Base-by-base conservation (phyloP, 2,797 vertebrate genomes). In the Naso thynnoides region DNA sequence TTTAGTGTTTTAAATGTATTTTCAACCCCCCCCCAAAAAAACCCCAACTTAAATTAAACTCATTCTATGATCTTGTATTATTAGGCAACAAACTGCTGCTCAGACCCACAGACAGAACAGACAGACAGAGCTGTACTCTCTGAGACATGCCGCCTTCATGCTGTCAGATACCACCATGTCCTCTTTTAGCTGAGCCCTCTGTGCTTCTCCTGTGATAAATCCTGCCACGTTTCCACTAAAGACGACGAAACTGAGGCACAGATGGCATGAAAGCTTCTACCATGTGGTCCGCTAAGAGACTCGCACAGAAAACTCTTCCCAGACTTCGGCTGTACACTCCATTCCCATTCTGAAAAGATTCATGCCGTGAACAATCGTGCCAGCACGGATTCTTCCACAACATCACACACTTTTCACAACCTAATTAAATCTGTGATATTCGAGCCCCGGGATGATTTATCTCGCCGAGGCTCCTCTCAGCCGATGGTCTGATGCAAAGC, bases 201-300 rank as follows among this genome's bases (percentile, higher is more conserved):
- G 69, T 81, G 73, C 42, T 0, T 55, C 52, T 73, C 67, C 61
- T 63, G 64, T 15, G 75, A 81, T 73, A 62, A 79, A 33, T 42
- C 36, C 18, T 0, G 61, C 48, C 45, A 70, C n/a, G 45, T 61
- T 72, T 61, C 45, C 64, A 29, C 72, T 31, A 19, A 61, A 54
- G 73, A 73, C 0, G 73, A 58, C 42, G 57, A 77, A 76, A 77
- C 65, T 5, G 73, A 79, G 27, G 72, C 81, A 15, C 86, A 88
- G 89, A 88, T 83, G 88, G 88, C 66, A 6, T 2, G 42, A 72
- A 73, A 84, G 74, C 71, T n/a, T 67, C 66, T 1, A 15, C 67
- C 82, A 76, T 70, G 78, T 49, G 59, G 50, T 73, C 80, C 15
- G 70, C 56, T 29, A 42, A 67, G 57, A 76, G 52, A 67, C 54